Evolutionary conservation across 2,797 vertebrate genomes (phyloP).

Genomic region (Dryobates pubescens): DNA sequence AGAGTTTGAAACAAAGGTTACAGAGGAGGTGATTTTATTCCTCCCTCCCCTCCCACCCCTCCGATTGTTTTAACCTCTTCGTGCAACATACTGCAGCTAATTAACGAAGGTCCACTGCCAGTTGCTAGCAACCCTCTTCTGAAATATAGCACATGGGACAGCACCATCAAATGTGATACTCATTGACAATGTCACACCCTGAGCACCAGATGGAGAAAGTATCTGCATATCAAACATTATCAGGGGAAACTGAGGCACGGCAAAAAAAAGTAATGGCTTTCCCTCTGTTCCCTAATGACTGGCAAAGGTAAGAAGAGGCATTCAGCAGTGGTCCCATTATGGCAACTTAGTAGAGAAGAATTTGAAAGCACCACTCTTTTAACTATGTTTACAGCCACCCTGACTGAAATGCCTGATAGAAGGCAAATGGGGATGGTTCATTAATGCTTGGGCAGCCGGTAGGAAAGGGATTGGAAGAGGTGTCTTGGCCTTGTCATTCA

Average conservation of each 20-base stretch:
- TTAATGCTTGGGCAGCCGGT: not conserved
- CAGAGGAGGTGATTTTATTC: constrained; percentile 22
- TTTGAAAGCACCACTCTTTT: not conserved
- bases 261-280: not conserved
- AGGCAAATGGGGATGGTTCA: not conserved
- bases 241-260: not conserved
- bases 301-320: not conserved
- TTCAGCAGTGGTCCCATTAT: not conserved
- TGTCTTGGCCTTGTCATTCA: not conserved
- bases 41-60: not conserved
- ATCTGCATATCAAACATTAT: accelerated
- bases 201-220: not conserved
- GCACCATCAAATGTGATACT: not conserved
- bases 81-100: not conserved
- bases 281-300: not conserved
- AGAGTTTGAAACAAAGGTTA: constrained; percentile 65
- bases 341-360: not conserved
- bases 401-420: not conserved
- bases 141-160: not conserved
- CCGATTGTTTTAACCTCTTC: constrained; percentile 58
- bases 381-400: not conserved
- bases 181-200: not conserved
- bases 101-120: not conserved
- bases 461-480: not conserved
- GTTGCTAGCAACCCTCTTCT: not conserved